Evolutionary conservation across 2,113 vertebrate species (phyloP), one percentile per base, ranked within the genome.

Genomic region (Indri indri): DNA sequence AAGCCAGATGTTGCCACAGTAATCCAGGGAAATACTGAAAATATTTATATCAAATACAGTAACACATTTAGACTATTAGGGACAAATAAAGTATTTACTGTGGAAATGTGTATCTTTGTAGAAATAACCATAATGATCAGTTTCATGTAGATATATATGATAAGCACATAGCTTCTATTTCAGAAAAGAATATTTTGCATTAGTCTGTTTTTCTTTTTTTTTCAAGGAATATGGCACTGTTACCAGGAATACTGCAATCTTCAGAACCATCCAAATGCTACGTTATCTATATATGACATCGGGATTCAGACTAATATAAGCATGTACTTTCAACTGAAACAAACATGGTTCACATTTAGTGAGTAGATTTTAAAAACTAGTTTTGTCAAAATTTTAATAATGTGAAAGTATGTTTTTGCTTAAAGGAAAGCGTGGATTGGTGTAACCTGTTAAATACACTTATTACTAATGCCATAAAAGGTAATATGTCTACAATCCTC

Each of bases 341-440:
- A 99, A 97, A 99, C 99, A 10, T 99, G 99, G 99, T 98, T 99
- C 83, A 94, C 99, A 74, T 99, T 99, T 98, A 99, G 99, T 99
- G 98, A 99, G 99, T 99, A 94, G 82, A 74, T 88, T 97, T 98
- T 98, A 77, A 97, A 95, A 93, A 90, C 81, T 40, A 1, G 77
- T 71, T 98, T 90, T 96, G 8, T 95, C 96, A 92, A 88, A 88
- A 84, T 34, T 63, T 3, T 84, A 90, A 77, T 79, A 61, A 90
- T 37, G 20, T 70, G 11, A 66, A 70, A 90, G 32, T 59, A 70
- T 42, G 12, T 74, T 81, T 73, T 93, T 77, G n/a, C 85, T 23
- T 92, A 79, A 77, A 73, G 6, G 22, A 94, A 85, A 87, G 23
- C 30, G 42, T 82, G 30, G 27, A 13, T 82, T 85, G 59, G 27